Conservation (phyloP, 2,797 vertebrate genomes). For the Hyperoplus lanceolatus region DNA sequence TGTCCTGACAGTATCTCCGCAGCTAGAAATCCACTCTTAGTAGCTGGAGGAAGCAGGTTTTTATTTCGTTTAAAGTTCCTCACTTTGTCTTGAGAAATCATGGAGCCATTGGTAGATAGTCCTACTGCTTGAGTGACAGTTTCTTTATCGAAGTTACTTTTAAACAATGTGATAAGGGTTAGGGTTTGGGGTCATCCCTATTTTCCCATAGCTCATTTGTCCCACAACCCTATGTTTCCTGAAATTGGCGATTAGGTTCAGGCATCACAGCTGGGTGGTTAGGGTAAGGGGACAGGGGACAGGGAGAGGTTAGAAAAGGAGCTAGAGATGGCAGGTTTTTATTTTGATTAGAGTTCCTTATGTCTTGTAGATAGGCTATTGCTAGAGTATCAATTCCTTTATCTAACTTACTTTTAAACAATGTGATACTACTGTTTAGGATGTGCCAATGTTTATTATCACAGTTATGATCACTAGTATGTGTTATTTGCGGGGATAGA, state of each 20-base stretch:
- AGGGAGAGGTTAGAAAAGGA: too few relatives aligned
- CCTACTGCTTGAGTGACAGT: neutral
- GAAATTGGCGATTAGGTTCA: too few relatives aligned
- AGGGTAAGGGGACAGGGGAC: too few relatives aligned
- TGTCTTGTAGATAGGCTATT: neutral
- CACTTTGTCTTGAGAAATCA: neutral
- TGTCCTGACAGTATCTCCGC: slow-evolving; percentile 5
- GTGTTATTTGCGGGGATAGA: slow-evolving; percentile 38
- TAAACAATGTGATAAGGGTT: neutral
- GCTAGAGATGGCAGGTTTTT: neutral
- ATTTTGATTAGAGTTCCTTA: neutral
- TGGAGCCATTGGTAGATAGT: neutral
- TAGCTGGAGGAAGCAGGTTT: slow-evolving; percentile 10
- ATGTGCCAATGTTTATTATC: slow-evolving; percentile 6
- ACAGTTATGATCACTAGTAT: too few relatives aligned
- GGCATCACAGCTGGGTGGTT: too few relatives aligned
- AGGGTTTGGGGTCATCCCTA: neutral
- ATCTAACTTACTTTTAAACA: neutral
- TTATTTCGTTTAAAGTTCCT: neutral
- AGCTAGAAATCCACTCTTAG: neutral
- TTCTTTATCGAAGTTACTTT: neutral
- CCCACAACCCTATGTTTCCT: too few relatives aligned
- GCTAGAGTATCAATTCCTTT: neutral
- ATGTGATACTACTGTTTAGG: slow-evolving; percentile 4
- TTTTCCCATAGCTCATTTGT: too few relatives aligned